These are phyloP conservation scores for Brenthis hecate DNA, from an alignment of 2,888 invertebrate species.

Conservation along the genomic window DNA sequence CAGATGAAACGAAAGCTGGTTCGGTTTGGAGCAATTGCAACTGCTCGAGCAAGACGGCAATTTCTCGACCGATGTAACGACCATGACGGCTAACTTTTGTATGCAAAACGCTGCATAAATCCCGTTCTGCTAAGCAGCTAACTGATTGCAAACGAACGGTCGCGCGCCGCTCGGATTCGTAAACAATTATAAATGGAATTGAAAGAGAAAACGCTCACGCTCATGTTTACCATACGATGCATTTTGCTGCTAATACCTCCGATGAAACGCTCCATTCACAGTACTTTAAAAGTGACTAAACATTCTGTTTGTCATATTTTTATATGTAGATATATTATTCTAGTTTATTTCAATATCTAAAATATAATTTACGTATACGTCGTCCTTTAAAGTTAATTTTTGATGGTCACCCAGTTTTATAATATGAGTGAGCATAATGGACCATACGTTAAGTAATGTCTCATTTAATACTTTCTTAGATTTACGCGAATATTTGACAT, in stretches of 20 bases:
- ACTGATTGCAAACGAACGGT: slow-evolving; percentile 42
- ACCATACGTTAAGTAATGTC: too few relatives aligned
- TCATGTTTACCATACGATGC: slow-evolving; percentile 2
- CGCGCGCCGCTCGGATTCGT: slow-evolving; percentile 48
- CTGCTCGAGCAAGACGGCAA: slow-evolving; percentile 29
- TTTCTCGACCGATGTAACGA: slow-evolving; percentile 35
- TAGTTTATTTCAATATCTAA: background rate
- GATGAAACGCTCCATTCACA: background rate
- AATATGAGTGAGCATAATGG: background rate
- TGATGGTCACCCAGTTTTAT: background rate
- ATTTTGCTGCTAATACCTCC: background rate
- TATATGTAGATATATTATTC: background rate
- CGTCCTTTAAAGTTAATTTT: background rate
- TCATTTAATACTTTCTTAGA: too few relatives aligned
- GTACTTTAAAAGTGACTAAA: background rate
- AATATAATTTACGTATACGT: background rate
- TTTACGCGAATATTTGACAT: too few relatives aligned
- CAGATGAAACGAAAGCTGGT: slow-evolving; percentile 32
- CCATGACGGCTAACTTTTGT: slow-evolving; percentile 38
- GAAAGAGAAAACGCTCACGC: slow-evolving; percentile 55
- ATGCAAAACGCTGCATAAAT: slow-evolving; percentile 46
- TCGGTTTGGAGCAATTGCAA: slow-evolving; percentile 15
- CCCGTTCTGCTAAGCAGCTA: slow-evolving; percentile 25
- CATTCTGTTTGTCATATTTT: background rate
- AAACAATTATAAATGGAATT: slow-evolving; percentile 52